A percentile compares a stretch with the other conserved stretches of the same genome.
These are phyloP conservation scores for Eurytoma californica DNA, from an alignment of 2,888 invertebrate species.

Conservation along the genomic window DNA sequence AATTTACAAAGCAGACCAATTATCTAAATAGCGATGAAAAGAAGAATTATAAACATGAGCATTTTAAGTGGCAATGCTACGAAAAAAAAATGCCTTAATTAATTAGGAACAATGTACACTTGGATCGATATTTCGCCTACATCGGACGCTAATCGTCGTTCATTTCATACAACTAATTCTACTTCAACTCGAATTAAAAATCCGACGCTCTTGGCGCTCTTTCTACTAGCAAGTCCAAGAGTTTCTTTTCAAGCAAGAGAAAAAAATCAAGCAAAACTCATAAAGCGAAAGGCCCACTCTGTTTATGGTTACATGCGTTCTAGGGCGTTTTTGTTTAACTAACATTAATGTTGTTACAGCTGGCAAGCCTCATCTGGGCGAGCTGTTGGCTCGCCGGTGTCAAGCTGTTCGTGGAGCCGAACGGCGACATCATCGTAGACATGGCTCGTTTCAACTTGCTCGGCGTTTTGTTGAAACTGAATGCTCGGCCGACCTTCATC, in stretches of 20 bases:
- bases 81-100: slow-evolving; percentile 8
- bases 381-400: slow-evolving; percentile 87
- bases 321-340: slow-evolving; percentile 72
- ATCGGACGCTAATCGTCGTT: slow-evolving; percentile 37
- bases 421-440: slow-evolving; percentile 95
- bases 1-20: slow-evolving; percentile 41
- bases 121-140: background rate
- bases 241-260: slow-evolving; percentile 5
- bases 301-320: slow-evolving; percentile 36
- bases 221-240: background rate
- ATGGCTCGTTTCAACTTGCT: slow-evolving; percentile 94
- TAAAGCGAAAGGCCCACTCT: slow-evolving; percentile 37
- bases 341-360: slow-evolving; percentile 91
- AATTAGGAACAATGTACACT: background rate
- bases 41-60: slow-evolving; percentile 22
- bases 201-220: slow-evolving; percentile 2
- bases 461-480: slow-evolving; percentile 97
- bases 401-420: slow-evolving; percentile 89
- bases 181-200: slow-evolving; percentile 42
- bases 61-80: slow-evolving; percentile 17
- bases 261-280: slow-evolving; percentile 18
- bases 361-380: slow-evolving; percentile 90
- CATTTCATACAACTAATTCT: background rate
- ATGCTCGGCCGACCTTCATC: slow-evolving; percentile 93
- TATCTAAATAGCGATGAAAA: slow-evolving; percentile 56